phyloP scores from a whole-genome alignment of 92 coral and sea anemone species.

The Porites evermanni region DNA sequence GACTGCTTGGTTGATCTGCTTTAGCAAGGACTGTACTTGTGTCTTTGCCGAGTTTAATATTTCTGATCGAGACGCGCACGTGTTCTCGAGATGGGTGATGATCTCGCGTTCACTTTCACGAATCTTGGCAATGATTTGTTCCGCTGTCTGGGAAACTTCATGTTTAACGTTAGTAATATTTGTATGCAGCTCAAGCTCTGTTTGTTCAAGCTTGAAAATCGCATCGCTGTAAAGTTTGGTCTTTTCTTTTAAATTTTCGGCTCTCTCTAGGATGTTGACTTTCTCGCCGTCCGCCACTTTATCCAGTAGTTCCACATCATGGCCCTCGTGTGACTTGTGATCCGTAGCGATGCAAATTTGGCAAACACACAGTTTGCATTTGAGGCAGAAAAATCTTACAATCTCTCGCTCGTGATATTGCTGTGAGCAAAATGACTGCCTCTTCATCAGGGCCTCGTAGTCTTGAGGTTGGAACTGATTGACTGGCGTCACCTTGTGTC shows the following conservation, averaged over 20 bases:
- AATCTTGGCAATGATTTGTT: neutral
- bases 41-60: neutral
- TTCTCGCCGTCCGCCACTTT: neutral
- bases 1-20: no score
- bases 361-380: neutral
- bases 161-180: neutral
- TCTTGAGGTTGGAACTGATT: neutral
- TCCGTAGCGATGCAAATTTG: neutral
- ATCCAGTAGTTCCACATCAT: neutral
- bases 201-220: neutral
- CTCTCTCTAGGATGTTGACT: neutral
- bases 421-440: neutral
- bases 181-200: neutral
- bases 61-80: neutral
- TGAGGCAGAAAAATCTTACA: neutral
- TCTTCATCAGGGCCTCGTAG: neutral
- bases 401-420: neutral
- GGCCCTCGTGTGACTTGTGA: neutral
- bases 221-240: neutral
- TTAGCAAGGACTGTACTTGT: neutral
- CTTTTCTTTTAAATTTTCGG: neutral
- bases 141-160: neutral
- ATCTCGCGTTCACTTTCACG: neutral
- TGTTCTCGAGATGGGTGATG: neutral
- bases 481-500: neutral